Base-by-base conservation (phyloP, 2,888 invertebrate species). In the Tinea trinotella region DNA sequence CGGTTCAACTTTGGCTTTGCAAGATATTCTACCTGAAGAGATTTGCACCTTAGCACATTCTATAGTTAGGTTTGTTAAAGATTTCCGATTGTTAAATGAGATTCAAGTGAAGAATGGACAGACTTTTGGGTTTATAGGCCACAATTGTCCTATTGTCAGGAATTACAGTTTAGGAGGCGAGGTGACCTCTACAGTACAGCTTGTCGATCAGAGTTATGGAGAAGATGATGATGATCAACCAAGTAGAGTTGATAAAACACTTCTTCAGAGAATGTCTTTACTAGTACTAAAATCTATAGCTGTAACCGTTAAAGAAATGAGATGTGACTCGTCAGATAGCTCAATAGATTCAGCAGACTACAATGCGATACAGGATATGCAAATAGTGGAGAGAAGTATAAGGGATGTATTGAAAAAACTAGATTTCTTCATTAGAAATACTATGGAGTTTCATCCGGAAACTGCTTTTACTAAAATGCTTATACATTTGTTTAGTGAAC, bases 341-440 rank as follows among this genome's bases (percentile, higher is more conserved):
- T 95, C 95, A 0, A 89, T 94, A 46, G 94, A 93, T 59, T 94
- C 94, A 0, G 93, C 93, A 46, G 93, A 94, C 58, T 94, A 93
- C 63, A 95, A 95, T 71, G 92, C 94, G 10, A 93, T 94, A 74
- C 93, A 94, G 60, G 96, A 96, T 65, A 95, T 95, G 93, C 92
- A 93, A 61, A 89, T 95, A 18, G 95, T 96, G 9, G 95, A 95
- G 67, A 83, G 94, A 56, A 94, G 94, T 17, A 95, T 96, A 58
- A 84, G 93, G 48, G 95, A 95, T 76, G 95, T 94, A 0, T 74
- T 95, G 13, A 90, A 91, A 61, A 93, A 94, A 68, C 83, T 96
- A 22, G 95, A 96, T 70, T 87, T 88, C 52, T 95, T 95, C 66
- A 91, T 96, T 7, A 93, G 96, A 67, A 89, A 90, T 57, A 88